Evolutionary conservation across 2,888 invertebrate genomes (phyloP).

Genomic region (Idaea dimidiata): DNA sequence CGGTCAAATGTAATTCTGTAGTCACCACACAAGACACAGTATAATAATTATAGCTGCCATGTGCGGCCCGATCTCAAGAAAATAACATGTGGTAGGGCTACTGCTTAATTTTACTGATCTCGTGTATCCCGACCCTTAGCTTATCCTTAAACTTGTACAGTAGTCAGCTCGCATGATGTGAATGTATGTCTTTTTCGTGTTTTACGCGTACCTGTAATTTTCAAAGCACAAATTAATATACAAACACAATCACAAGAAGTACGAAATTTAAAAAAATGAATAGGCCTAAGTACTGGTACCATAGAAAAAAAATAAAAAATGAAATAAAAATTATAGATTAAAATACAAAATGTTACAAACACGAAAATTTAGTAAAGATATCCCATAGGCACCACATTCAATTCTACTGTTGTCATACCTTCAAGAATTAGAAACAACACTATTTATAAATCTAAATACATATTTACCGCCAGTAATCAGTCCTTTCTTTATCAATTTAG

Average conservation of each 20-base stretch:
- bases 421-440: slow-evolving; percentile 9
- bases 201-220: slow-evolving; percentile 6
- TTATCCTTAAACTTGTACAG: slow-evolving; percentile 56
- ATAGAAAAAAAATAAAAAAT: slow-evolving; percentile 32
- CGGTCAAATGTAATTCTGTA: no score
- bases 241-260: slow-evolving; percentile 5
- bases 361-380: slow-evolving; percentile 26
- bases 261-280: slow-evolving; percentile 18
- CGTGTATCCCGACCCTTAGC: slow-evolving; percentile 46
- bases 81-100: slow-evolving; percentile 9
- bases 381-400: slow-evolving; percentile 3
- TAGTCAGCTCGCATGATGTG: slow-evolving; percentile 9
- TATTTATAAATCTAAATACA: slow-evolving; percentile 16
- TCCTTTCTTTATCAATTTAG: no score
- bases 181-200: background rate
- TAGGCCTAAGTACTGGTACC: slow-evolving; percentile 57
- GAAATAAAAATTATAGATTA: slow-evolving; percentile 3
- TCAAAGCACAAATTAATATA: background rate
- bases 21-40: no score
- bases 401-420: slow-evolving; percentile 6
- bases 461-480: background rate
- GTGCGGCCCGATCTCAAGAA: no score
- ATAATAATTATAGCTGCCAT: no score
- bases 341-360: slow-evolving; percentile 29
- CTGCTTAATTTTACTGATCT: slow-evolving; percentile 36